These are phyloP conservation scores for Endotricha flammealis DNA, from an alignment of 2,888 invertebrate genomes.

Conservation along the genomic window DNA sequence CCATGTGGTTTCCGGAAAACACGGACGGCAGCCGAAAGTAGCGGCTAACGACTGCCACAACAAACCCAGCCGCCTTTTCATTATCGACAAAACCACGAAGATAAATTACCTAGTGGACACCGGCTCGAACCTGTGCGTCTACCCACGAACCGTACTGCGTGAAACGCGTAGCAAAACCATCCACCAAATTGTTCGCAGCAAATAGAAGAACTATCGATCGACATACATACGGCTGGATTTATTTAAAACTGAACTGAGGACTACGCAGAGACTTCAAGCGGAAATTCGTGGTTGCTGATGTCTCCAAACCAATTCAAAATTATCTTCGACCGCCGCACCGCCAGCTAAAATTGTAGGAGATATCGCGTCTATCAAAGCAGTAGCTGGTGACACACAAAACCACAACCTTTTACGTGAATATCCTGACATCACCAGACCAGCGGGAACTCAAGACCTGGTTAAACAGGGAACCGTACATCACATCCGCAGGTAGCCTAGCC, in stretches of 20 bases:
- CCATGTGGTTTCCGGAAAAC: conserved; percentile 18
- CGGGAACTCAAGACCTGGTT: conserved; percentile 2
- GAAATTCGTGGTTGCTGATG: conserved; percentile 37
- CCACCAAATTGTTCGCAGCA: conserved; percentile 32
- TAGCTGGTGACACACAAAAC: conserved; percentile 3
- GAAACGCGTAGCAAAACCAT: conserved; percentile 14
- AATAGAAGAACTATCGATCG: conserved; percentile 32
- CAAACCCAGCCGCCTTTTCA: conserved; percentile 6
- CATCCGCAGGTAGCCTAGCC: conserved; percentile 13
- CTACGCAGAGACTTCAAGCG: conserved; percentile 26
- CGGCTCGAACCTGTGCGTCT: conserved; percentile 22
- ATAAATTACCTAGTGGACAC: conserved; percentile 20
- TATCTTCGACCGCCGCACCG: neutral
- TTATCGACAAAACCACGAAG: conserved; percentile 12
- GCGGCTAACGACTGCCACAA: conserved; percentile 11
- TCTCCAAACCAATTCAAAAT: conserved; percentile 25
- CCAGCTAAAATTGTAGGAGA: neutral
- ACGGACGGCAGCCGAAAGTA: conserved; percentile 10
- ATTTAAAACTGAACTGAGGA: conserved; percentile 15
- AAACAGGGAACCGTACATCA: conserved; percentile 13
- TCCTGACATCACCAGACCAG: conserved; percentile 12
- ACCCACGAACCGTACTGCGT: conserved; percentile 12
- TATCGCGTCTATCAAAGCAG: neutral
- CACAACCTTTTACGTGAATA: conserved; percentile 5
- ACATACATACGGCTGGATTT: conserved; percentile 18